Evolutionary conservation across 2,888 invertebrate genomes (phyloP).

Genomic region (Julus scandinavius): DNA sequence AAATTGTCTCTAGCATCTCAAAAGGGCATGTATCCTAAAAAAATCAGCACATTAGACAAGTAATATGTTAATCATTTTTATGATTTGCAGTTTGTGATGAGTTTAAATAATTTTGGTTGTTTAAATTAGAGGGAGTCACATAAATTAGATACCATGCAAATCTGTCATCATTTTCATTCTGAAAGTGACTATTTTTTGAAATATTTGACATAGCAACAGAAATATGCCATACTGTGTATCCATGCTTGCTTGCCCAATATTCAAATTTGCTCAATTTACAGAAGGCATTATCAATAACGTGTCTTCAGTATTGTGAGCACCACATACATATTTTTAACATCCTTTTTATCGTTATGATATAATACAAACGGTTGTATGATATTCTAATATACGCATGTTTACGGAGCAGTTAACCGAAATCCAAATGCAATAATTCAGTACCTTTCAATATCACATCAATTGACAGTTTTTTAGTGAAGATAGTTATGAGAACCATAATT

Average conservation of each 20-base stretch:
- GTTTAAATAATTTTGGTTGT: too few species aligned
- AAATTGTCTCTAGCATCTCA: too few species aligned
- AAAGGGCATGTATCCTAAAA: too few species aligned
- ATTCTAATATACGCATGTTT: neutral
- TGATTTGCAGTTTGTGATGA: too few species aligned
- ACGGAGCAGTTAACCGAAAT: neutral
- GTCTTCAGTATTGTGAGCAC: neutral
- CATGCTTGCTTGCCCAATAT: neutral
- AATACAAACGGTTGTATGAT: neutral
- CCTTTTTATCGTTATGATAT: neutral
- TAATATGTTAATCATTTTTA: too few species aligned
- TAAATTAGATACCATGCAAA: too few species aligned
- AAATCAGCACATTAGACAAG: too few species aligned
- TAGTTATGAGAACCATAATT: neutral
- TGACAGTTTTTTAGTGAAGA: neutral
- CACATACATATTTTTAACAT: neutral
- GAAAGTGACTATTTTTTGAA: too few species aligned
- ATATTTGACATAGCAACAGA: too few species aligned
- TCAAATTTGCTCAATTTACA: neutral
- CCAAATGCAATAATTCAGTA: neutral
- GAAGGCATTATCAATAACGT: neutral
- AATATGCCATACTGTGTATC: too few species aligned
- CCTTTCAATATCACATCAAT: neutral
- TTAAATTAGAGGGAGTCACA: too few species aligned
- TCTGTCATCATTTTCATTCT: neutral